Conservation (phyloP, 2,888 invertebrate species). For the Electrophaes corylata region DNA sequence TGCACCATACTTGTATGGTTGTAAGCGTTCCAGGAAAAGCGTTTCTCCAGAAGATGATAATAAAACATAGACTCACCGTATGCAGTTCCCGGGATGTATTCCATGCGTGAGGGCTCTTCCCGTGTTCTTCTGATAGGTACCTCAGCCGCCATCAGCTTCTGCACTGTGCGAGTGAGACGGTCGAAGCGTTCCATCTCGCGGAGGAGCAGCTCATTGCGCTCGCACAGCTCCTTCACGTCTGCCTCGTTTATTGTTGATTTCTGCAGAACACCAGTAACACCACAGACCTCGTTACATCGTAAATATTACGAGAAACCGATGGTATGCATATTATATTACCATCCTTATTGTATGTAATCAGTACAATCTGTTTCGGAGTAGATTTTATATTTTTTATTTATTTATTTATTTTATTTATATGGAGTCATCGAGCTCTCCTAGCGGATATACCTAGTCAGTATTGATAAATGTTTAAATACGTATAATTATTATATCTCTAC, state of each 20-base stretch:
- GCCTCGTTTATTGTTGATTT: conserved; percentile 83
- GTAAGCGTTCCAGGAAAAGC: too few species aligned
- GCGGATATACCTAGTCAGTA: too few species aligned
- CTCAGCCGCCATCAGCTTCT: conserved; percentile 77
- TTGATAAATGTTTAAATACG: too few species aligned
- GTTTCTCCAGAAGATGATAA: too few species aligned
- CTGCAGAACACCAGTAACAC: conserved; percentile 52
- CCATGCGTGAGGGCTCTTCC: conserved; percentile 44
- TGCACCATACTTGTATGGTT: too few species aligned
- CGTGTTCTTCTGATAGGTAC: conserved; percentile 58
- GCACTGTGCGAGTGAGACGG: conserved; percentile 83
- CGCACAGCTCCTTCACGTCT: conserved; percentile 82
- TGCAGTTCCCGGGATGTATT: conserved; percentile 49
- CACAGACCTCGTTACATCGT: not conserved
- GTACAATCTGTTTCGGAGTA: too few species aligned
- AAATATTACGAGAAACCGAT: too few species aligned
- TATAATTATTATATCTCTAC: too few species aligned
- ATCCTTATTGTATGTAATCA: too few species aligned
- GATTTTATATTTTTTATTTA: too few species aligned
- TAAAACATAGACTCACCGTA: conserved; percentile 48
- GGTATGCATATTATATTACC: not conserved
- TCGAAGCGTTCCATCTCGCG: conserved; percentile 86
- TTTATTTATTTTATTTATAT: too few species aligned
- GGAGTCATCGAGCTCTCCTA: too few species aligned
- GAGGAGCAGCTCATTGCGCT: conserved; percentile 83